phyloP scores from a whole-genome alignment of 2,888 invertebrate genomes.

The Meiosimyza platycephala region DNA sequence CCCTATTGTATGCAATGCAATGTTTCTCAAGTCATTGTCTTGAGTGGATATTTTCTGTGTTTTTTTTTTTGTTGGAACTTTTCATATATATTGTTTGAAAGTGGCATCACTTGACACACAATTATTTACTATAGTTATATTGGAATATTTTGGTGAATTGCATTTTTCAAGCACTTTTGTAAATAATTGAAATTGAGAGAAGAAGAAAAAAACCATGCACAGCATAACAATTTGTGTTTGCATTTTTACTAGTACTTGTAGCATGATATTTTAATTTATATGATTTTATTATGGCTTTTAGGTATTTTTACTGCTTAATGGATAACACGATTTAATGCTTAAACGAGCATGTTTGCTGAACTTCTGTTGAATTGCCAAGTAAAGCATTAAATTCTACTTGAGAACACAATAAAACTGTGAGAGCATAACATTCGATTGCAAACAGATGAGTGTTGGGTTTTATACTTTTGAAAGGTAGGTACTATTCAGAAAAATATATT shows the following conservation, averaged over 20 bases:
- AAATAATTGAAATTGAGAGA: background rate
- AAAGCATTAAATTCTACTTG: no score
- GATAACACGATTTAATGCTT: no score
- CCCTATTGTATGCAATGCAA: slow-evolving; percentile 12
- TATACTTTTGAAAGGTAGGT: no score
- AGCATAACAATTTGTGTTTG: slow-evolving; percentile 13
- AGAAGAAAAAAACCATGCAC: background rate
- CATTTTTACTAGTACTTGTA: background rate
- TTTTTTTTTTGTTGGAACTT: background rate
- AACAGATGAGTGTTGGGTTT: no score
- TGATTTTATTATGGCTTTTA: no score
- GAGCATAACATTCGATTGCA: no score
- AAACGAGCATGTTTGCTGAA: no score
- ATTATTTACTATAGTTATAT: slow-evolving; percentile 28
- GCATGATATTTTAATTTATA: no score
- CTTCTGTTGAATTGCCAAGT: no score
- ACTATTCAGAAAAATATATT: no score
- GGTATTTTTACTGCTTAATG: no score
- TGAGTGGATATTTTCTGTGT: slow-evolving; percentile 1
- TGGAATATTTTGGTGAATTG: slow-evolving; percentile 33
- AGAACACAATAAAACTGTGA: no score
- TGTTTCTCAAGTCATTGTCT: slow-evolving; percentile 22
- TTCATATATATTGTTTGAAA: slow-evolving; percentile 6
- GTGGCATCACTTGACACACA: slow-evolving; percentile 32
- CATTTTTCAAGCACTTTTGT: slow-evolving; percentile 28